phyloP scores from a whole-genome alignment of 2,888 invertebrate species.

The Reticulitermes lucifugus region DNA sequence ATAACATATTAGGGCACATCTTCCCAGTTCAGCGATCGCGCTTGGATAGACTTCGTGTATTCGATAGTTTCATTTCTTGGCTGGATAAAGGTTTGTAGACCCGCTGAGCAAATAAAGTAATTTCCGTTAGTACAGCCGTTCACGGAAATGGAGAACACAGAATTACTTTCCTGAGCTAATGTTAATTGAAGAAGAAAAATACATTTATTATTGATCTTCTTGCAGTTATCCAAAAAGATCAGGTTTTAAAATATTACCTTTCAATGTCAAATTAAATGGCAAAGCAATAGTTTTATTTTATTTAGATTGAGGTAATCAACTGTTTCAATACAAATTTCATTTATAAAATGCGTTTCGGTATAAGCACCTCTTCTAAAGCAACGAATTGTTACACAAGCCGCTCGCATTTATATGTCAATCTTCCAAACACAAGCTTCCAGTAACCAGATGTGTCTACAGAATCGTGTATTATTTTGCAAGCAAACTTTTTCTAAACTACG shows the following conservation, averaged over 20 bases:
- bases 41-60: not conserved
- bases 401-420: too few species aligned
- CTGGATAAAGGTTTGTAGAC: not conserved
- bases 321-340: not conserved
- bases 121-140: constrained; percentile 19
- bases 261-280: not conserved
- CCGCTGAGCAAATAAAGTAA: not conserved
- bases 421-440: too few species aligned
- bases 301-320: not conserved
- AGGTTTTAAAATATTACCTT: not conserved
- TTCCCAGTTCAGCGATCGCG: not conserved
- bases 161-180: not conserved
- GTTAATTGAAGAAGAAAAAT: constrained; percentile 12
- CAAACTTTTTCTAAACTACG: too few species aligned
- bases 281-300: not conserved
- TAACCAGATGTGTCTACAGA: too few species aligned
- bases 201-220: constrained; percentile 7
- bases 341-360: not conserved
- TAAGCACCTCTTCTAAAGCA: too few species aligned
- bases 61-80: not conserved
- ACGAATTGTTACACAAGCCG: too few species aligned
- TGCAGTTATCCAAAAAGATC: not conserved
- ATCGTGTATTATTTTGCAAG: too few species aligned
- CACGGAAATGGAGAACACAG: not conserved
- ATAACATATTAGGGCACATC: not conserved